Conservation (phyloP, 2,797 vertebrate species). For the Rhinatrema bivittatum region DNA sequence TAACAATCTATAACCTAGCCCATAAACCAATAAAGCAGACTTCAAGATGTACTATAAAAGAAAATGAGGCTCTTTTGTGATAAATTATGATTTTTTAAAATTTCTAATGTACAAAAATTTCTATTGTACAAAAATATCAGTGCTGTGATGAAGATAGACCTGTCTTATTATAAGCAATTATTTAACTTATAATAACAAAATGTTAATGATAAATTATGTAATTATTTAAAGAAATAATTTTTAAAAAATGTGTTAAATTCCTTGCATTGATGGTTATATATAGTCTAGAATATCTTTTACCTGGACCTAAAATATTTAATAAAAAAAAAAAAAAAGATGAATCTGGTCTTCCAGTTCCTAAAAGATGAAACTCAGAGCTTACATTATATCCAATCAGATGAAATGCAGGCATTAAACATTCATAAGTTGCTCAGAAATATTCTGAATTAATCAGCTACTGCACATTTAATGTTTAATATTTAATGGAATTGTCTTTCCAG, state of each 20-base stretch:
- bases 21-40: too few relatives aligned
- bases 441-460: constrained; percentile 63
- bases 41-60: too few relatives aligned
- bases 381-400: constrained; percentile 53
- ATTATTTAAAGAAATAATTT: constrained; percentile 28
- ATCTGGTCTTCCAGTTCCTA: constrained; percentile 9
- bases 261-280: too few relatives aligned
- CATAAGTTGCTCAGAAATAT: constrained; percentile 52
- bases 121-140: too few relatives aligned
- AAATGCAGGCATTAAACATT: constrained; percentile 60
- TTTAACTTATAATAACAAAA: constrained; percentile 9
- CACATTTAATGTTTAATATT: constrained; percentile 69
- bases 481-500: constrained; percentile 49
- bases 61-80: too few relatives aligned
- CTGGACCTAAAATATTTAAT: too few relatives aligned
- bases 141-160: too few relatives aligned
- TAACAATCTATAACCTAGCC: too few relatives aligned
- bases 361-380: constrained; percentile 31
- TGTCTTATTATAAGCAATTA: too few relatives aligned
- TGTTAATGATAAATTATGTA: constrained; percentile 27
- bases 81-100: too few relatives aligned
- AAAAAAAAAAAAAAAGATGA: constrained; percentile 43
- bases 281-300: constrained; percentile 30
- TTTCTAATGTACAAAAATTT: too few relatives aligned
- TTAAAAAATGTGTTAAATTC: constrained; percentile 32